Evolutionary conservation across 1,140 invertebrate species (phyloP).

Genomic region (Plutomurus gul): DNA sequence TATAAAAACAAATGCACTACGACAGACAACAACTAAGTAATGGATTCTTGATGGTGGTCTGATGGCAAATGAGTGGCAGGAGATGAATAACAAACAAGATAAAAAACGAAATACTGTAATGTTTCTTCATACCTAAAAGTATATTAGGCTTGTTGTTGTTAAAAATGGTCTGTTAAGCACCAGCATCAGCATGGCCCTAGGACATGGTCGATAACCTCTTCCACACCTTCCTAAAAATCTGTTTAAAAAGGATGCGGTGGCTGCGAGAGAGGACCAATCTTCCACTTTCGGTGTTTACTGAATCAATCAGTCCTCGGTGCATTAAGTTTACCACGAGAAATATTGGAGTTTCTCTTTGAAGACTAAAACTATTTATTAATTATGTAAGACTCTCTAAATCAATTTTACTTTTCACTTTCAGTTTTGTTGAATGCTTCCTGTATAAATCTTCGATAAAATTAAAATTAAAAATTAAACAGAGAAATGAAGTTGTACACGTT

Average conservation of each 20-base stretch:
- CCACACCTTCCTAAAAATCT: background rate
- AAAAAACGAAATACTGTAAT: too few species aligned
- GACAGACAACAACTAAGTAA: too few species aligned
- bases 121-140: too few species aligned
- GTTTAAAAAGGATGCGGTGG: background rate
- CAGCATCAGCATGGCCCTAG: background rate
- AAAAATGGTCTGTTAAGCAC: too few species aligned
- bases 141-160: too few species aligned
- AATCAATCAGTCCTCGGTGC: background rate
- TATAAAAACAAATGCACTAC: too few species aligned
- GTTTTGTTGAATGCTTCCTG: too few species aligned
- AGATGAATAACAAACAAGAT: too few species aligned
- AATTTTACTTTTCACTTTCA: background rate
- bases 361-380: background rate
- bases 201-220: slow-evolving; percentile 21
- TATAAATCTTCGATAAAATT: background rate
- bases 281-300: background rate
- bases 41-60: too few species aligned
- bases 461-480: background rate
- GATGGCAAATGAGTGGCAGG: too few species aligned
- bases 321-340: too few species aligned
- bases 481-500: background rate
- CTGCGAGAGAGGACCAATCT: background rate
- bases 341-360: background rate
- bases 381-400: too few species aligned